These are phyloP conservation scores for Prinia subflava DNA, from an alignment of 2,113 vertebrate genomes.

Conservation along the genomic window DNA sequence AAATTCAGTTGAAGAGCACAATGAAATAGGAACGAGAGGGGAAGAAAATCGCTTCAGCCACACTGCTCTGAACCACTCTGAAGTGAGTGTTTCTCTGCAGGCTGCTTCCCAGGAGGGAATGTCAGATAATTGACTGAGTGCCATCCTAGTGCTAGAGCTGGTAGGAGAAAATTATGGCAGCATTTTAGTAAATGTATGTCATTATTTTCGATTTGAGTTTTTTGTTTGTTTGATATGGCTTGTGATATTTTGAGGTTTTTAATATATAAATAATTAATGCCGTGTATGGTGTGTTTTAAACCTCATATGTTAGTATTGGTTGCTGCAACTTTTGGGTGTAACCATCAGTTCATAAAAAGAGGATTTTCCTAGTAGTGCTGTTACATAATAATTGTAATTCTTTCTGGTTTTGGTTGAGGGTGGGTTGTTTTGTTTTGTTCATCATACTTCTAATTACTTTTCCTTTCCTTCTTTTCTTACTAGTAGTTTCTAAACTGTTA, in stretches of 20 bases:
- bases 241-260: background rate
- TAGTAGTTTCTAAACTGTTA: background rate
- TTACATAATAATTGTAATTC: background rate
- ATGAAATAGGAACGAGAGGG: background rate
- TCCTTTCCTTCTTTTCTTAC: background rate
- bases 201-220: background rate
- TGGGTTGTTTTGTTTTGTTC: background rate
- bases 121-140: background rate
- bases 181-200: background rate
- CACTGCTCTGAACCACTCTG: background rate
- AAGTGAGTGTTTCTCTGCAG: background rate
- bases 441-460: background rate
- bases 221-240: background rate
- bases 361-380: background rate
- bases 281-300: background rate
- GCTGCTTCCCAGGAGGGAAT: background rate
- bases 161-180: background rate
- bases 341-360: background rate
- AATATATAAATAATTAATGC: background rate
- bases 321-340: background rate
- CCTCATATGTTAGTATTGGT: background rate
- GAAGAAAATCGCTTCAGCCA: background rate
- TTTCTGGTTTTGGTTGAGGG: background rate
- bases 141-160: background rate
- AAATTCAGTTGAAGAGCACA: background rate